These are phyloP conservation scores for Cotesia glomerata DNA, from an alignment of 1,140 invertebrate species.

Conservation along the genomic window DNA sequence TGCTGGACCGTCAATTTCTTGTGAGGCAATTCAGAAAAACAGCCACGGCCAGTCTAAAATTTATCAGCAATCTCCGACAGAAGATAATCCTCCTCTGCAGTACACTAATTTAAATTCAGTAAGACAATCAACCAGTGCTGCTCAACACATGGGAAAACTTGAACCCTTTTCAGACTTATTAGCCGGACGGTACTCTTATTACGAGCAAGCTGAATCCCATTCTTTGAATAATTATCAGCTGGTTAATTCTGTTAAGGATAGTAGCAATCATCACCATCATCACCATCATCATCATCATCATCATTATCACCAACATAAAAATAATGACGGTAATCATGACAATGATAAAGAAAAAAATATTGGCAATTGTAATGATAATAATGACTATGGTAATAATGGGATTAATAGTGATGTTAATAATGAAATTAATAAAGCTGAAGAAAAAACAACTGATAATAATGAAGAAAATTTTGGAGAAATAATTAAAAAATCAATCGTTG, in stretches of 20 bases:
- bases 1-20: too few relatives aligned
- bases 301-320: background rate
- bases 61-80: conserved; percentile 45
- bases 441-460: conserved; percentile 51
- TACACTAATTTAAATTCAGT: conserved; percentile 62
- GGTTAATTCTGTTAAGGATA: too few relatives aligned
- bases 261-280: too few relatives aligned
- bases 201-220: conserved; percentile 52
- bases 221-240: conserved; percentile 42
- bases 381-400: background rate
- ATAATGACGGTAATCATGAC: conserved; percentile 29
- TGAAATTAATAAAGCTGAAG: conserved; percentile 34
- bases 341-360: conserved; percentile 13
- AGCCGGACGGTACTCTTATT: conserved; percentile 67
- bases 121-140: conserved; percentile 55
- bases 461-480: conserved; percentile 89
- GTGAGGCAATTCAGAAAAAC: conserved; percentile 37
- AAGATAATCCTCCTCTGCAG: conserved; percentile 52
- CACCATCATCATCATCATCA: too few relatives aligned
- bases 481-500: conserved; percentile 91
- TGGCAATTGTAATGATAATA: background rate
- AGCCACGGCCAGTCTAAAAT: conserved; percentile 29
- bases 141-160: conserved; percentile 69
- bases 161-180: conserved; percentile 75
- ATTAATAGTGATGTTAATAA: conserved; percentile 22